Evolutionary conservation across 2,113 vertebrate genomes (phyloP), one percentile per base, ranked within the genome.

Genomic region (Lamprotornis superbus): DNA sequence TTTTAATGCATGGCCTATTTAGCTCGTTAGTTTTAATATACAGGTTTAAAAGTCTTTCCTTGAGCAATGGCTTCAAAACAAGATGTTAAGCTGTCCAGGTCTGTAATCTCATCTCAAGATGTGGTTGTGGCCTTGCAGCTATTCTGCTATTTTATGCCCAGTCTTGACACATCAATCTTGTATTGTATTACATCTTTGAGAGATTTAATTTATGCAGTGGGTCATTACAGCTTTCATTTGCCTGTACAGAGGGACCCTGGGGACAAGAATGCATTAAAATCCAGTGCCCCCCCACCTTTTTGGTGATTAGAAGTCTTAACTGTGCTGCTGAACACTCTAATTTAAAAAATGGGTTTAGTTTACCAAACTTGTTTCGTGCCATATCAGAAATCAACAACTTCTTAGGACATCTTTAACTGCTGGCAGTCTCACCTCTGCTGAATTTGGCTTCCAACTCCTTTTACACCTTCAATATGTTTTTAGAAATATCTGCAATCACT

Each of bases 21-120:
- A 96, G 91, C 84, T 94, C 93, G 89, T 95, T 92, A 94, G 83
- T 95, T 95, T 93, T 91, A 85, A 95, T 93, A 91, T 47, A 95
- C 84, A 94, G 67, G 81, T 93, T 93, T 95, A 59, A 85, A 91
- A 95, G 87, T 93, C 83, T 87, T 90, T 95, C 69, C 80, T 92
- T 89, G 57, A 91, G 78, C 89, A 63, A 0, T 77, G 28, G 53
- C 67, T 90, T 94, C 76, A 12, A 89, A 91, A 93, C 57, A 83
- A 73, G 91, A 78, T 82, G 78, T 88, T 82, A 56, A 93, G 5
- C 46, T 94, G n/a, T 20, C 31, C 50, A 33, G 24, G 46, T 74
- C 74, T 89, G 69, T 53, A 76, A 82, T 79, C 28, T 93, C 30
- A 3, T 65, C 87, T 53, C 74, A 42, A 74, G 81, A 67, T 50